Conservation (phyloP, 2,113 vertebrate species). For the Pseudorhombus dupliciocellatus region DNA sequence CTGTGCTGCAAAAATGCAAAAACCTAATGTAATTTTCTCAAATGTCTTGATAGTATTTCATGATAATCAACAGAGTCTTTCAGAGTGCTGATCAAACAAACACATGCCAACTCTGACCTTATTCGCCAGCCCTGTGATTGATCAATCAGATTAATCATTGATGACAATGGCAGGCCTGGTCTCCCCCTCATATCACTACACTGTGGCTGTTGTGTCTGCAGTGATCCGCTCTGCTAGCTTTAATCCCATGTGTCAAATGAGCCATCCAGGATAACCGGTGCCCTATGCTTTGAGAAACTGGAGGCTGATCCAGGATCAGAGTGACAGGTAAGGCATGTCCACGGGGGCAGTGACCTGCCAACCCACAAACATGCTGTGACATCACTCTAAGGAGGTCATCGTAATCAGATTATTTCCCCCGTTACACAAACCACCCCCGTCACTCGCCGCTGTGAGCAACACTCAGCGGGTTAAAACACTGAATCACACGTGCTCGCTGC, state of each 20-base stretch:
- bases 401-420: conserved; percentile 76
- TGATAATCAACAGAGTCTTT: no score
- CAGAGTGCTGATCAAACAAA: no score
- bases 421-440: conserved; percentile 42
- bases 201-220: neutral
- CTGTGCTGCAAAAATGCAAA: no score
- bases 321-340: conserved; percentile 61
- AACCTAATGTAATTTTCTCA: no score
- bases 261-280: conserved; percentile 5
- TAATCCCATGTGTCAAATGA: neutral
- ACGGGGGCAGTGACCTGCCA: conserved; percentile 57
- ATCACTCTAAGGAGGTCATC: conserved; percentile 71
- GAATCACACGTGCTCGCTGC: conserved; percentile 1
- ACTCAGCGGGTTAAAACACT: conserved; percentile 32
- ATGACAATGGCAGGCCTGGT: neutral
- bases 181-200: neutral
- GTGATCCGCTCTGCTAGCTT: conserved; percentile 6
- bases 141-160: neutral
- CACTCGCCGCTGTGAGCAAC: conserved; percentile 22
- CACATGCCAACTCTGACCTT: neutral
- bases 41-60: no score
- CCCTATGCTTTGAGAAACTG: conserved; percentile 38
- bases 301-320: conserved; percentile 60
- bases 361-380: conserved; percentile 68
- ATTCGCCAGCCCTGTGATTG: neutral